Conservation (phyloP, 2,113 vertebrate species). For the Bambusicola thoracicus region DNA sequence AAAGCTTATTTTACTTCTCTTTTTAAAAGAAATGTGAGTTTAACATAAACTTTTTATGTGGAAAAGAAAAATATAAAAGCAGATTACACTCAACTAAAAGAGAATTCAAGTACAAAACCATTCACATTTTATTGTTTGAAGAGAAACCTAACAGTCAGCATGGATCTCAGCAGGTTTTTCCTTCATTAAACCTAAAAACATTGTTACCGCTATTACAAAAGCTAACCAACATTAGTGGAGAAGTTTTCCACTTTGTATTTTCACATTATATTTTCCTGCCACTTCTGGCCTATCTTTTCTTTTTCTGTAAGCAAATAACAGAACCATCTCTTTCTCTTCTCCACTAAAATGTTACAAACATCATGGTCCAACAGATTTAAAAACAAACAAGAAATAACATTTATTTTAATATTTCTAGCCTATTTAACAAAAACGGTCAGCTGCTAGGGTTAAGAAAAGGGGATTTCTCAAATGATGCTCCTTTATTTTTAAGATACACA, state of each 20-base stretch:
- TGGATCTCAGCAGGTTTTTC: background rate
- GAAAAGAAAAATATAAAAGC: background rate
- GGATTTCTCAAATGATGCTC: background rate
- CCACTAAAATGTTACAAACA: background rate
- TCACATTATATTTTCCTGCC: background rate
- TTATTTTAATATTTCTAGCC: background rate
- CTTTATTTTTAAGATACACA: background rate
- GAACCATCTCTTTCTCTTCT: background rate
- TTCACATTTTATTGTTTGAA: background rate
- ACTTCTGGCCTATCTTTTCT: background rate
- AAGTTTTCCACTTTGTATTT: background rate
- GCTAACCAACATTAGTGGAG: background rate
- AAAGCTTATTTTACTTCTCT: background rate
- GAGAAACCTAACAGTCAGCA: background rate
- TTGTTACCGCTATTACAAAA: background rate
- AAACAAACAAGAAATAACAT: too few species aligned
- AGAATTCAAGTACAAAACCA: background rate
- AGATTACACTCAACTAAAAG: background rate
- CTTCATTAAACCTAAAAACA: background rate
- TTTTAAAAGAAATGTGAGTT: background rate
- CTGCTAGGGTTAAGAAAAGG: background rate
- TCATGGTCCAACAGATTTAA: background rate
- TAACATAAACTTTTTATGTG: background rate
- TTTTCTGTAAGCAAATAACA: background rate
- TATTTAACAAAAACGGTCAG: background rate